phyloP scores from a whole-genome alignment of 1,140 invertebrate genomes.

The Hypsibius dujardini region DNA sequence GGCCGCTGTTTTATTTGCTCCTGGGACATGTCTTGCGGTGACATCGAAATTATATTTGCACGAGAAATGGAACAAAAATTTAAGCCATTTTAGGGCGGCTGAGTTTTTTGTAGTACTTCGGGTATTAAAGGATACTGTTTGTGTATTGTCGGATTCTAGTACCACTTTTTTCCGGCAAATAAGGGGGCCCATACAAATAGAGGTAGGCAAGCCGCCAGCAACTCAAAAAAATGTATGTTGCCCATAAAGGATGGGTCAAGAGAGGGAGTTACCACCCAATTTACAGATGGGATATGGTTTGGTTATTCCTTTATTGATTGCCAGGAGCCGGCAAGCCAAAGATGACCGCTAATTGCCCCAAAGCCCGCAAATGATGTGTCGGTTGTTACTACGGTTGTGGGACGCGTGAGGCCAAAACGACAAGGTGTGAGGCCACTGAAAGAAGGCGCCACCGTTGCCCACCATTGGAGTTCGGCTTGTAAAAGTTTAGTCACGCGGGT shows the following conservation, averaged over 20 bases:
- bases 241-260: background rate
- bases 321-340: background rate
- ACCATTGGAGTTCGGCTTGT: background rate
- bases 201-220: background rate
- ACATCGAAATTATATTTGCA: background rate
- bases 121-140: background rate
- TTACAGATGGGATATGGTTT: background rate
- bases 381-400: background rate
- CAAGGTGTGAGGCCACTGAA: background rate
- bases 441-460: background rate
- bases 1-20: background rate
- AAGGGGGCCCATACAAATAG: background rate
- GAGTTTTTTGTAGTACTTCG: background rate
- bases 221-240: background rate
- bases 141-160: constrained; percentile 5
- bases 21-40: background rate
- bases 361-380: background rate
- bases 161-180: background rate
- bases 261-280: background rate
- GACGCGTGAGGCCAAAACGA: background rate
- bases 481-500: background rate
- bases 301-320: background rate
- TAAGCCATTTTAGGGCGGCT: background rate
- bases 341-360: background rate
- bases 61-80: background rate